Evolutionary conservation across 2,797 vertebrate species (phyloP).

Genomic region (Rhinophrynus dorsalis): DNA sequence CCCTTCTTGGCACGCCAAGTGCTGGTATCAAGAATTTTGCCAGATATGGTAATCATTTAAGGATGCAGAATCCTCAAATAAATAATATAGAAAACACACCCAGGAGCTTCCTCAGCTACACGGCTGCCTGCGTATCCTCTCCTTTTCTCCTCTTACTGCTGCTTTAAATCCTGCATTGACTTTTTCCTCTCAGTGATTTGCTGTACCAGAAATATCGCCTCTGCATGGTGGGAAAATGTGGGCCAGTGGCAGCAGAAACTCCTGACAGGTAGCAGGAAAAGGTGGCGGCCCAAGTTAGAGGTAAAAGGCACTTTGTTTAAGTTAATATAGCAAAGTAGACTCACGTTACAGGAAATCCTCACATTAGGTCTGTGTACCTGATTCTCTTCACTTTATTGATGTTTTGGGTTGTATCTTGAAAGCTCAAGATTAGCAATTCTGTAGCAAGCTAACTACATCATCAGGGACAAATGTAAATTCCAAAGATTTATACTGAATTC

Average conservation of each 20-base stretch:
- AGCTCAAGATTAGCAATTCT: too few relatives aligned
- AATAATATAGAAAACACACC: neutral
- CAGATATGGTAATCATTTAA: too few relatives aligned
- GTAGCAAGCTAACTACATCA: too few relatives aligned
- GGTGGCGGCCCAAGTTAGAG: constrained; percentile 31
- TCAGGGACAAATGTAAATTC: too few relatives aligned
- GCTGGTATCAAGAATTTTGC: too few relatives aligned
- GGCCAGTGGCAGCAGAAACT: constrained; percentile 28
- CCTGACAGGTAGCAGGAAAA: constrained; percentile 36
- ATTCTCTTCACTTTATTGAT: too few relatives aligned
- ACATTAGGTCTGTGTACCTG: too few relatives aligned
- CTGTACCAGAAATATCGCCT: constrained; percentile 17
- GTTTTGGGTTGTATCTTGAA: too few relatives aligned
- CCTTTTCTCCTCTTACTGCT: neutral
- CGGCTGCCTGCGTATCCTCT: neutral
- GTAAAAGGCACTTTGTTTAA: constrained; percentile 39
- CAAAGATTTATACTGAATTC: too few relatives aligned
- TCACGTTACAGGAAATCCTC: too few relatives aligned
- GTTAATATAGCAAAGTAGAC: constrained; percentile 14
- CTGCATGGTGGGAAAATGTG: constrained; percentile 34
- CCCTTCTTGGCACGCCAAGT: too few relatives aligned
- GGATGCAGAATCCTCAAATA: neutral
- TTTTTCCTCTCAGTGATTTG: constrained; percentile 40
- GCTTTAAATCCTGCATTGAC: constrained; percentile 30
- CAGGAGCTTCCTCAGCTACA: neutral